Base-by-base conservation (phyloP, 2,797 vertebrate species). In the Macroramphosus scolopax region DNA sequence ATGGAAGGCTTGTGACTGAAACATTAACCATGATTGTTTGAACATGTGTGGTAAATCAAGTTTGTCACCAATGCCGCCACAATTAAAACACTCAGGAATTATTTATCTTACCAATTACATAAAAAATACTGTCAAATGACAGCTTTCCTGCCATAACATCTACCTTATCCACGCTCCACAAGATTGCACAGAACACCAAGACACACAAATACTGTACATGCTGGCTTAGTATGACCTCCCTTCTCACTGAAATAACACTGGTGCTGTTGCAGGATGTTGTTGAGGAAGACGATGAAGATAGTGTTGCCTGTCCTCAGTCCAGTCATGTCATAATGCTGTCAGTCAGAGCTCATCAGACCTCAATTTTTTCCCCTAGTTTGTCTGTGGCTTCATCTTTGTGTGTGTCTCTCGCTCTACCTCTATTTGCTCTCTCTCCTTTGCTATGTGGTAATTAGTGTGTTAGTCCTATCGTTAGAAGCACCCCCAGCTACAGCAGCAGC, bases 381-480 rank as follows among this genome's bases (percentile, higher is more conserved):
- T 52, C 42, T 53, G 49, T 50, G 9, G 25, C 29, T 39, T 32
- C 24, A 30, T 78, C 52, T 60, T 54, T 71, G 13, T 68, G 22
- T 44, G 37, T 51, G 20, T 22, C 20, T 22, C 57, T 48, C 68
- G 50, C 68, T 73, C 60, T 44, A 55, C 59, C 55, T 82, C 69
- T 81, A 52, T 85, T 78, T 79, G 72, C 65, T 54, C 65, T 60
- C 69, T 58, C 55, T 74, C 63, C 75, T 42, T 6, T 22, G 20
- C 63, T 73, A 67, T 58, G 52, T 72, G 63, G 81, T 95, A 95
- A 97, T 98, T 97, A 97, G 93, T 93, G 91, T 91, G 89, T 93
- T 91, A 83, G 90, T 78, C 78, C 81, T 84, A 84, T 83, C 77
- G 67, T 68, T 82, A 81, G 83, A 80, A 83, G 82, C 75, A 80